Evolutionary conservation across 2,113 vertebrate species (phyloP).

Genomic region (Nanger granti): DNA sequence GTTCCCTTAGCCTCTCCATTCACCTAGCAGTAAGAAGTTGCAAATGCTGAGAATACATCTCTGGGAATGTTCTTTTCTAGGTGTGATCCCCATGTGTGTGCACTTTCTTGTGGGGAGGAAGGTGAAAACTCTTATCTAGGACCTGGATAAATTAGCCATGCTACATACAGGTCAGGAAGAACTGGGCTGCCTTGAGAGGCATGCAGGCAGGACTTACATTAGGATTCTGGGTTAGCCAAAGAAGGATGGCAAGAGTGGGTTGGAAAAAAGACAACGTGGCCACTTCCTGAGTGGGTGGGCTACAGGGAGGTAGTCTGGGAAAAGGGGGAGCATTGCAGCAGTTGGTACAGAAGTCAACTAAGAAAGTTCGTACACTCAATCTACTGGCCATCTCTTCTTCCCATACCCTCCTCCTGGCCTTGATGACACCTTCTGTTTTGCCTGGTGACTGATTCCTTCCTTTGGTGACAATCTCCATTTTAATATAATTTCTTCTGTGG

Average conservation of each 20-base stretch:
- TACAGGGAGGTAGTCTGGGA: background rate
- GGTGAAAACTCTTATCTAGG: background rate
- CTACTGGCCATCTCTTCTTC: too few relatives aligned
- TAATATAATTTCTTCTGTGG: background rate
- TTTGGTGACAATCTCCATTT: background rate
- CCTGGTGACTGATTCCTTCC: background rate
- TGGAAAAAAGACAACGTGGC: background rate
- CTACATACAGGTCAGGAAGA: background rate
- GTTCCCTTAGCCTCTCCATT: background rate
- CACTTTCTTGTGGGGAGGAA: background rate
- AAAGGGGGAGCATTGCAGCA: background rate
- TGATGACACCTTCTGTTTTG: background rate
- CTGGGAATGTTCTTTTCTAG: background rate
- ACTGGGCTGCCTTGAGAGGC: background rate
- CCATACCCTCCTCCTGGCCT: background rate
- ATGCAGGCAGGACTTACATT: background rate
- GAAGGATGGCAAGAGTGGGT: background rate
- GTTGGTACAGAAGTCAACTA: background rate
- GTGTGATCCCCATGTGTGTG: background rate
- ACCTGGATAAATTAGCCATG: background rate
- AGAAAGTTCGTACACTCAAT: background rate
- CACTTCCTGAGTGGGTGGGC: background rate
- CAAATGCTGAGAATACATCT: background rate
- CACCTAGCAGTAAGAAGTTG: background rate
- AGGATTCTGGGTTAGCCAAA: background rate